Evolutionary conservation across 1,140 invertebrate species (phyloP), one percentile per base, ranked within the genome.

Genomic region (Plodia interpunctella): DNA sequence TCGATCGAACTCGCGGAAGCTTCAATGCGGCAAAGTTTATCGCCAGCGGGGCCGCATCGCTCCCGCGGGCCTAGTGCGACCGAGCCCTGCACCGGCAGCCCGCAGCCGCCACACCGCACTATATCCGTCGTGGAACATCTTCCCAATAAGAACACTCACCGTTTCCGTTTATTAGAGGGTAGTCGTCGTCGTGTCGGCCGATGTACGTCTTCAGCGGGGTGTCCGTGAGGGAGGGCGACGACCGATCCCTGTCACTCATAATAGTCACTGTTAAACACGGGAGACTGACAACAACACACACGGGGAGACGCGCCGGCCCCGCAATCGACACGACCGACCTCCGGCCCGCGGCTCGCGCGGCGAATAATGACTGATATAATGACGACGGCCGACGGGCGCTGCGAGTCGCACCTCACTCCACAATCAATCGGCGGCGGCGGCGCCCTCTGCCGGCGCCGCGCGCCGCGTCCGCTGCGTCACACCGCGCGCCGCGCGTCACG

Each of bases 221-320:
- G 92, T 94, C 93, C 90, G 94, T 92, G 86, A 94, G 92, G 91
- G 92, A 94, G 88, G 94, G 93, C 90, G 93, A 94, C 85, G 93
- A 93, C 90, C 93, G 92, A 91, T 94, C 93, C 92, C 94, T 94
- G 91, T 94, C 94, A 91, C 93, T 94, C 94, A 94, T 94, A 80
- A 79, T 87, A 81, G 69, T 80, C 86, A 86, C 84, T 84, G 83
- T 72, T 57, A 75, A 81, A 80, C 81, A 76, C 76, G 78, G 74
- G 65, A 68, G 65, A 72, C 59, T 71, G 73, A 82, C 74, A 79
- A 74, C 71, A 82, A 72, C 77, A 80, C 79, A 81, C 69, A 80
- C 83, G 84, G 83, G 78, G 76, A 70, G 76, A 79, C 75, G 61
- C 68, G 78, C 85, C 79, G 82, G 83, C 78, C 84, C 81, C 80